phyloP scores from a whole-genome alignment of 2,888 invertebrate species.

The Elysia crispata region DNA sequence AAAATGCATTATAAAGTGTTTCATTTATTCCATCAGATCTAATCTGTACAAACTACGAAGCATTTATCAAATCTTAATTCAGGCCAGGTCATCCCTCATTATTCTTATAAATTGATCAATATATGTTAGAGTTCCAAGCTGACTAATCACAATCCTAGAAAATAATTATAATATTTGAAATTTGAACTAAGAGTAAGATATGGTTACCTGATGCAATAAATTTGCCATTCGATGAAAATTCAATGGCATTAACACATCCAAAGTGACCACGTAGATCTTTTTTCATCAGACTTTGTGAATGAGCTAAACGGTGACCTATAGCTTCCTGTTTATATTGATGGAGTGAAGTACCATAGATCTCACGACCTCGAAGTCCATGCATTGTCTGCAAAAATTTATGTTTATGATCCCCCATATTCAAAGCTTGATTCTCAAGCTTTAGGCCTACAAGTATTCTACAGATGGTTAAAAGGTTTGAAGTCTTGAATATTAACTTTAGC shows the following conservation, averaged over 20 bases:
- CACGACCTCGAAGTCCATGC: constrained; percentile 10
- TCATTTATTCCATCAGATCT: too few species aligned
- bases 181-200: too few species aligned
- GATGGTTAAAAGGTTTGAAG: not conserved
- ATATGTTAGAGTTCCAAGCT: too few species aligned
- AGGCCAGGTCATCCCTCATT: too few species aligned
- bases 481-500: too few species aligned
- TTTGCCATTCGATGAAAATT: constrained; percentile 91
- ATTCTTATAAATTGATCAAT: too few species aligned
- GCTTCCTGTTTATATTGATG: not conserved
- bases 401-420: not conserved
- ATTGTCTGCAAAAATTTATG: constrained; percentile 32
- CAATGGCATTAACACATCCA: constrained; percentile 97
- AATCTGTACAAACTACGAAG: too few species aligned
- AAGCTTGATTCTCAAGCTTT: not conserved
- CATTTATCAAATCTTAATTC: too few species aligned
- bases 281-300: constrained; percentile 38
- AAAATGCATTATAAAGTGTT: too few species aligned
- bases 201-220: constrained; percentile 89
- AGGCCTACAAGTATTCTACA: not conserved
- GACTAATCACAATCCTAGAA: not conserved
- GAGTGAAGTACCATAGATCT: not conserved
- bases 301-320: constrained; percentile 27
- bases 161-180: not conserved
- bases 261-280: constrained; percentile 90